Conservation (phyloP, 2,888 invertebrate species). For the Drosophila meridionalis region DNA sequence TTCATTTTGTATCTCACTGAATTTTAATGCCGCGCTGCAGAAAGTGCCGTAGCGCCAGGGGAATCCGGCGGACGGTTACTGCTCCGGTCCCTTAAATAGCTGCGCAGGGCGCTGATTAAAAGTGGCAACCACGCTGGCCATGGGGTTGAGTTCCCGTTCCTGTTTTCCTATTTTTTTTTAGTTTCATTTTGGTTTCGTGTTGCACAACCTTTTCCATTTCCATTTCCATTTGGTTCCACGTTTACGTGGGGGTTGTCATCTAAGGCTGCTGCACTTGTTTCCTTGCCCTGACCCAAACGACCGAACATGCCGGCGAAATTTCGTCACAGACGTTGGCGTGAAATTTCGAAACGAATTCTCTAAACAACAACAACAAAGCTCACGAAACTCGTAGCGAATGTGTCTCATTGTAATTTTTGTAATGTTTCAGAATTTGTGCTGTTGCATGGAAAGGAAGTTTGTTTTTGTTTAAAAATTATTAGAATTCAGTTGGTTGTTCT, state of each 20-base stretch:
- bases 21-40: conserved; percentile 64
- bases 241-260: conserved; percentile 49
- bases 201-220: conserved; percentile 69
- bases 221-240: conserved; percentile 52
- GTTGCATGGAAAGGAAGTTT: conserved; percentile 62
- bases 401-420: conserved; percentile 75
- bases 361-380: conserved; percentile 33
- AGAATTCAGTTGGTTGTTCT: conserved; percentile 72
- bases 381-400: conserved; percentile 58
- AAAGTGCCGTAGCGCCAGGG: conserved; percentile 39
- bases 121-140: conserved; percentile 65
- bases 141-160: conserved; percentile 47
- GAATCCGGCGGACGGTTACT: conserved; percentile 35
- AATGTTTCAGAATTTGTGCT: conserved; percentile 67
- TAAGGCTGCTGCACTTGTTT: conserved; percentile 72
- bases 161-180: neutral
- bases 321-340: conserved; percentile 83
- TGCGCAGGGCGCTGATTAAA: conserved; percentile 74
- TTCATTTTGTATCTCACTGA: conserved; percentile 63
- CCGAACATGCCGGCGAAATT: conserved; percentile 49
- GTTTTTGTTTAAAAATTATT: conserved; percentile 79
- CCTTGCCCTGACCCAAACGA: conserved; percentile 19
- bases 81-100: conserved; percentile 67
- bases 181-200: conserved; percentile 49
- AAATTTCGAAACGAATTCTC: conserved; percentile 82